Conservation (phyloP, 2,113 vertebrate genomes). For the Indicator indicator region DNA sequence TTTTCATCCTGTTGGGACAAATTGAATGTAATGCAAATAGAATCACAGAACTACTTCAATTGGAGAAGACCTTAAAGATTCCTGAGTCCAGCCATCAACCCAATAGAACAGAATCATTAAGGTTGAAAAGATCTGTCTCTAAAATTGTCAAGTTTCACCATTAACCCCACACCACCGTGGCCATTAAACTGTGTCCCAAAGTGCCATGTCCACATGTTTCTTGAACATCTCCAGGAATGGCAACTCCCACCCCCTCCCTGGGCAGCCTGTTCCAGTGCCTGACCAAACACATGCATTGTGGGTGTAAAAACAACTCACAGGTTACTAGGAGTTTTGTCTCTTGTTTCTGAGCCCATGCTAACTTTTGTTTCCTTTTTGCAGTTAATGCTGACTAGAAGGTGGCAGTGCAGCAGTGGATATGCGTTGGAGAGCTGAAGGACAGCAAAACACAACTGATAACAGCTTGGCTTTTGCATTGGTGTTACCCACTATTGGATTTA, state of each 20-base stretch:
- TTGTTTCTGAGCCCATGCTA: not conserved
- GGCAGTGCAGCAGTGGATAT: constrained; percentile 2
- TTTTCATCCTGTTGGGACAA: not conserved
- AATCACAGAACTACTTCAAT: no score
- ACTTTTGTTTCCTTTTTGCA: constrained; percentile 33
- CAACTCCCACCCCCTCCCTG: no score
- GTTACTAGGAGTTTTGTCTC: not conserved
- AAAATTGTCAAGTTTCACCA: no score
- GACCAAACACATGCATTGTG: not conserved
- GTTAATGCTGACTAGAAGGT: not conserved
- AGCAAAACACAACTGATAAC: not conserved
- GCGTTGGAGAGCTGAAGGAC: not conserved
- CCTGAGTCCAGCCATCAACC: no score
- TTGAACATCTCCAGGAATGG: no score
- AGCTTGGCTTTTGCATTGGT: not conserved
- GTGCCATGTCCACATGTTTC: no score
- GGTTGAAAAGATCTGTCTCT: no score
- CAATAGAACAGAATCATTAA: no score
- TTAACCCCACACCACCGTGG: no score
- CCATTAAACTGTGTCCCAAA: no score
- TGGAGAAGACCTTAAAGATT: no score
- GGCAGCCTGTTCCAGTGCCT: no score
- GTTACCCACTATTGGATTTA: not conserved
- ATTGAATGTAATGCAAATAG: not conserved
- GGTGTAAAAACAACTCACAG: not conserved